phyloP scores from a whole-genome alignment of 92 coral and sea anemone genomes.

The Porites divaricata region DNA sequence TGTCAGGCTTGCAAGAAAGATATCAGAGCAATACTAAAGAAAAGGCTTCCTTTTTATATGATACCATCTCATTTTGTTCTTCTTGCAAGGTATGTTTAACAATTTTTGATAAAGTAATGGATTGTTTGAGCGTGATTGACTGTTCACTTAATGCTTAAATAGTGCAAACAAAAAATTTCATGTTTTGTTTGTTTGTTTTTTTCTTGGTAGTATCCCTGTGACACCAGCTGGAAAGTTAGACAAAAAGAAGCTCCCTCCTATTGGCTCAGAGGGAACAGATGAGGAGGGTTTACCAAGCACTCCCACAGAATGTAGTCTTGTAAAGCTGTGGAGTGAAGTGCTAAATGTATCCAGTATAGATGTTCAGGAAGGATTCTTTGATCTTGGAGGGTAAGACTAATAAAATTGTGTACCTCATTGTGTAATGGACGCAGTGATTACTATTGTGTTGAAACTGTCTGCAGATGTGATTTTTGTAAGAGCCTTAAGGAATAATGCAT shows the following conservation, averaged over 20 bases:
- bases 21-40: conserved; percentile 80
- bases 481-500: too few relatives aligned
- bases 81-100: conserved; percentile 65
- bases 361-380: conserved; percentile 89
- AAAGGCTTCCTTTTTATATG: conserved; percentile 88
- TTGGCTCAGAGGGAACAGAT: conserved; percentile 66
- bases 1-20: conserved; percentile 79
- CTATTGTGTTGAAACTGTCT: too few relatives aligned
- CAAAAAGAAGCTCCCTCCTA: conserved; percentile 77
- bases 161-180: background rate
- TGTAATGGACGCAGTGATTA: too few relatives aligned
- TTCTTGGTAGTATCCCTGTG: conserved; percentile 74
- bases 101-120: too few relatives aligned
- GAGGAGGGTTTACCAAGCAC: conserved; percentile 88
- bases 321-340: conserved; percentile 78
- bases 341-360: conserved; percentile 71
- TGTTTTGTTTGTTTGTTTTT: background rate
- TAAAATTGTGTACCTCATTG: too few relatives aligned
- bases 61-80: conserved; percentile 88
- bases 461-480: too few relatives aligned
- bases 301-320: conserved; percentile 70
- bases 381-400: conserved; percentile 84
- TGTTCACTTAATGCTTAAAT: background rate
- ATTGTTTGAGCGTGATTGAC: too few relatives aligned
- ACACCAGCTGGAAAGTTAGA: conserved; percentile 84